These are phyloP conservation scores for Hymenopus coronatus DNA, from an alignment of 2,888 invertebrate genomes.

Conservation along the genomic window DNA sequence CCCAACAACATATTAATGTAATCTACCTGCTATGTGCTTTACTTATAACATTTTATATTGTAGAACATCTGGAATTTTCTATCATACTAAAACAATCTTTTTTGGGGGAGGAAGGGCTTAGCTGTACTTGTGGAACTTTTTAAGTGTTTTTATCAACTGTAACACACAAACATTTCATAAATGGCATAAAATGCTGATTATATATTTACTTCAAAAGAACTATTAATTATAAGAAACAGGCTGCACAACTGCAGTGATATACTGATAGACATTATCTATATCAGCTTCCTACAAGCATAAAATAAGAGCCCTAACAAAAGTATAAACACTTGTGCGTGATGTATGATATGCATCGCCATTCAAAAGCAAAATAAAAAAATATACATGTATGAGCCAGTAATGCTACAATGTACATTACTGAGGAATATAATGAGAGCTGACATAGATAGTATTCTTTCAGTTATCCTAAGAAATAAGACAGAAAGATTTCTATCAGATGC, in stretches of 20 bases:
- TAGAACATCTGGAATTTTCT: background rate
- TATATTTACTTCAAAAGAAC: background rate
- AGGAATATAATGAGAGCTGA: background rate
- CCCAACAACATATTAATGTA: background rate
- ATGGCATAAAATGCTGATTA: constrained; percentile 9
- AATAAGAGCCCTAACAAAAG: background rate
- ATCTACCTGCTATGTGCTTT: background rate
- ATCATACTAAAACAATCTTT: background rate
- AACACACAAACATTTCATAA: background rate
- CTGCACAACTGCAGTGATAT: background rate
- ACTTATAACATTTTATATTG: background rate
- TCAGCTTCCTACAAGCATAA: background rate
- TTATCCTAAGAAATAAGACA: background rate
- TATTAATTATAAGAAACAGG: background rate
- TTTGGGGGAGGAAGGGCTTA: background rate
- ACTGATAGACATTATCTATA: background rate
- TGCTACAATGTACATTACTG: background rate
- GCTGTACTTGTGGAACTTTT: background rate
- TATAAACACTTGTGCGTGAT: background rate
- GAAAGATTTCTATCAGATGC: background rate
- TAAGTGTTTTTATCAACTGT: background rate
- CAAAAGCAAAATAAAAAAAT: background rate
- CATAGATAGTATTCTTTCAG: background rate
- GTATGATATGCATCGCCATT: background rate
- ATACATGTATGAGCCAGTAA: background rate